These are phyloP conservation scores for Leptinotarsa texana DNA, from an alignment of 1,140 invertebrate species.

Conservation along the genomic window DNA sequence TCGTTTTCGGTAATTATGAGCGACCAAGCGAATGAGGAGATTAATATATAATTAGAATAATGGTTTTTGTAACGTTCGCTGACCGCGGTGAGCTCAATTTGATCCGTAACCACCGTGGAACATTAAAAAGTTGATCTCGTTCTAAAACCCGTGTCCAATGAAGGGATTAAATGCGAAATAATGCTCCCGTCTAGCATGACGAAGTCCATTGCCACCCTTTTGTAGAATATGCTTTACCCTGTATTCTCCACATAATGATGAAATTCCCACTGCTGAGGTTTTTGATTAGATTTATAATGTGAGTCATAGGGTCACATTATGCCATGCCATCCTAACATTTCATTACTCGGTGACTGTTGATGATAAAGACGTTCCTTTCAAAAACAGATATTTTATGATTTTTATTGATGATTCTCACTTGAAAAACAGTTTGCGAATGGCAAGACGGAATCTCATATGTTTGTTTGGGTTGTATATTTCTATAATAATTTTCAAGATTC, in stretches of 20 bases:
- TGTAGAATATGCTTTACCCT: background rate
- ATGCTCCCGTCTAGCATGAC: background rate
- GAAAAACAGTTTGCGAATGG: too few relatives aligned
- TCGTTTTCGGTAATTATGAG: background rate
- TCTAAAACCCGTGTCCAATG: background rate
- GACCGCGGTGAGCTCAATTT: background rate
- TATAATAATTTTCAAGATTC: too few relatives aligned
- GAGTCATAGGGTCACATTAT: background rate
- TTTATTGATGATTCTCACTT: too few relatives aligned
- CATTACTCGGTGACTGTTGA: too few relatives aligned
- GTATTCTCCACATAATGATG: background rate
- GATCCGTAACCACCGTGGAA: slow-evolving; percentile 1
- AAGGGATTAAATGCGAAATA: slow-evolving; percentile 8
- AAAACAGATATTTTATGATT: too few relatives aligned
- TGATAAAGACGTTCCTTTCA: too few relatives aligned
- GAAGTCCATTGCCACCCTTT: background rate
- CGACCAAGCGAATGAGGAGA: background rate
- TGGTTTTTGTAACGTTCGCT: background rate
- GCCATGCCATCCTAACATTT: too few relatives aligned
- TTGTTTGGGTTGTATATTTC: too few relatives aligned
- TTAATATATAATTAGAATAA: background rate
- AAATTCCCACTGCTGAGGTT: background rate
- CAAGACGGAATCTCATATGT: too few relatives aligned
- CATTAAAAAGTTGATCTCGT: slow-evolving; percentile 3
- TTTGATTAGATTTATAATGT: background rate